Evolutionary conservation across 2,888 invertebrate genomes (phyloP), one percentile per base, ranked within the genome.

Genomic region (Drosophila hamatofila): DNA sequence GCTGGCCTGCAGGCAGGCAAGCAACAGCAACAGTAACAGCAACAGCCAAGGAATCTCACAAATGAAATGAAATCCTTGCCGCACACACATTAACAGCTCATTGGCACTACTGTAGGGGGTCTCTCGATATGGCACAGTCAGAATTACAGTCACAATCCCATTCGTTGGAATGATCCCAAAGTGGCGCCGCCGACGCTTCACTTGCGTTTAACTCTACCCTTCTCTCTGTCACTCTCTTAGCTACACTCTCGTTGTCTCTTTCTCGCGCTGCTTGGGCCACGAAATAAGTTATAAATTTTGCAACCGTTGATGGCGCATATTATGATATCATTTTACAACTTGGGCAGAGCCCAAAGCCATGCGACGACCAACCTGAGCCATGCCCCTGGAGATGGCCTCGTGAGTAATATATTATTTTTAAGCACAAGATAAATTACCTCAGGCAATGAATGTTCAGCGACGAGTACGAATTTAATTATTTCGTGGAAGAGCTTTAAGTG

Each of bases 211-310:
- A 42, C 60, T 51, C 64, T 49, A 18, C 21, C 64, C 33, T 35
- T 6, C 51, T 54, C 51, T 41, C 63, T 61, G 8, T 51, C 51
- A 44, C 41, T 37, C 54, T 44, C 55, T 54, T 41, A 7, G 46
- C 44, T 30, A 42, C 42, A 6, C 59, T 52, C n/a, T 35, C 55
- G 49, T 49, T 21, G 25, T 61, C 57, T 56, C 59, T 67, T 58
- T 65, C 63, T 46, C 74, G 54, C 71, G 39, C 70, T 69, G 30
- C 70, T 69, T 21, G 62, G 18, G 63, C 69, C 65, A 65, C 74
- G 90, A 90, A 92, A 91, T 92, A 91, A 92, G 92, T 91, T 91
- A 92, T 91, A 91, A 91, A 91, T 91, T 92, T 90, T 91, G 92
- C 81, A 88, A 85, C 92, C 91, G 92, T 91, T 92, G 91, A 91